phyloP scores from a whole-genome alignment of 2,113 vertebrate genomes.

The Apodemus sylvaticus region DNA sequence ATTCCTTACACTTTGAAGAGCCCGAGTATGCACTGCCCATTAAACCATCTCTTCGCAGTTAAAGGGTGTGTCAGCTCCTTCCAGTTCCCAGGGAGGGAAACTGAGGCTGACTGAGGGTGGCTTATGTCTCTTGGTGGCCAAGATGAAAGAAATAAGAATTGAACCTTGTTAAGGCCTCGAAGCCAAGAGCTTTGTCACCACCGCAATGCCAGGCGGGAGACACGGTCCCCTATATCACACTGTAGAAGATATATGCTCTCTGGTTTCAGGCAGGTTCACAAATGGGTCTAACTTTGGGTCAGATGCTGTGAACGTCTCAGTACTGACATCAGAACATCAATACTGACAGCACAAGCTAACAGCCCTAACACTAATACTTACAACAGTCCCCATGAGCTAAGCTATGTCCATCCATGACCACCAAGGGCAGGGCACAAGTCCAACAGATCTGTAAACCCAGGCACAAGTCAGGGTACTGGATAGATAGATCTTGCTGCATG shows the following conservation, averaged over 20 bases:
- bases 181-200: neutral
- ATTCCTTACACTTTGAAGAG: neutral
- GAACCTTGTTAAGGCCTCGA: neutral
- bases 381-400: neutral
- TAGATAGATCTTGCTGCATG: neutral
- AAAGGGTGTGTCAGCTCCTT: neutral
- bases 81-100: constrained; percentile 8
- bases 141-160: neutral
- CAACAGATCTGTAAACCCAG: neutral
- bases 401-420: neutral
- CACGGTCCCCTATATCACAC: neutral
- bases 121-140: neutral
- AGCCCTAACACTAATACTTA: neutral
- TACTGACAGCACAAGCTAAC: neutral
- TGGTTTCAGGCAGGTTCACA: neutral
- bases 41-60: neutral
- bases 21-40: neutral
- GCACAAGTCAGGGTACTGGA: neutral
- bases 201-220: neutral
- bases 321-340: neutral
- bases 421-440: neutral
- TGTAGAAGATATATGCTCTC: neutral
- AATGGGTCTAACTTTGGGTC: neutral
- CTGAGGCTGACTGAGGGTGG: neutral
- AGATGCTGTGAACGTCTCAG: neutral